phyloP scores from a whole-genome alignment of 2,888 invertebrate species.

The Acronicta leporina region DNA sequence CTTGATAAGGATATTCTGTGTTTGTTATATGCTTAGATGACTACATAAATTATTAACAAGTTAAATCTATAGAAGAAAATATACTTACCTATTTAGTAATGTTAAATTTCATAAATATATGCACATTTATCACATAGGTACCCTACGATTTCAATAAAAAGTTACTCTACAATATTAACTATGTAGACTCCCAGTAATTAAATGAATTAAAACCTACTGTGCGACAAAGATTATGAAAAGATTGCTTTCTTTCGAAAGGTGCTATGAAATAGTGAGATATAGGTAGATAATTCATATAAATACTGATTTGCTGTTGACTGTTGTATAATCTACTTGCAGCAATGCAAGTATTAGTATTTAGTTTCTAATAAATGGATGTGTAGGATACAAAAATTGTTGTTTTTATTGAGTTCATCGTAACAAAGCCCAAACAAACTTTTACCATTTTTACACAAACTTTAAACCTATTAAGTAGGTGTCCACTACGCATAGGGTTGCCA shows the following conservation, averaged over 20 bases:
- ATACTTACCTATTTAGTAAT: too few species aligned
- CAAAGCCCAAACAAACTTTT: not conserved
- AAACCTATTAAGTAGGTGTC: too few species aligned
- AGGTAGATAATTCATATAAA: slow-evolving; percentile 41
- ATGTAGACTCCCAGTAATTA: slow-evolving; percentile 5
- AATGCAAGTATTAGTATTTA: slow-evolving; percentile 7
- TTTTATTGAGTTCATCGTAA: slow-evolving; percentile 17
- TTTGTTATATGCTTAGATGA: too few species aligned
- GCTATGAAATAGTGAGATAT: slow-evolving; percentile 43
- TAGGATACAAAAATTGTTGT: not conserved
- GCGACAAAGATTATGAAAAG: slow-evolving; percentile 2
- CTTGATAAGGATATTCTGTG: too few species aligned
- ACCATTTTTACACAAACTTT: too few species aligned
- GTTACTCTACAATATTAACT: not conserved
- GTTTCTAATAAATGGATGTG: slow-evolving; percentile 26
- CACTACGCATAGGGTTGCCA: too few species aligned
- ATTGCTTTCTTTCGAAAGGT: slow-evolving; percentile 31
- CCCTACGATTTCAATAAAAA: not conserved
- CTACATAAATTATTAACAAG: too few species aligned
- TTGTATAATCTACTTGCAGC: slow-evolving; percentile 9
- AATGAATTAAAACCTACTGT: slow-evolving; percentile 41
- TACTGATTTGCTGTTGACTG: slow-evolving; percentile 9
- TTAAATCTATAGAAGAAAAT: too few species aligned
- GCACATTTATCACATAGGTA: too few species aligned
- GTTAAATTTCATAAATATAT: too few species aligned